Evolutionary conservation across 2,113 vertebrate species (phyloP), one percentile per base, ranked within the genome.

Genomic region (Coturnix japonica): DNA sequence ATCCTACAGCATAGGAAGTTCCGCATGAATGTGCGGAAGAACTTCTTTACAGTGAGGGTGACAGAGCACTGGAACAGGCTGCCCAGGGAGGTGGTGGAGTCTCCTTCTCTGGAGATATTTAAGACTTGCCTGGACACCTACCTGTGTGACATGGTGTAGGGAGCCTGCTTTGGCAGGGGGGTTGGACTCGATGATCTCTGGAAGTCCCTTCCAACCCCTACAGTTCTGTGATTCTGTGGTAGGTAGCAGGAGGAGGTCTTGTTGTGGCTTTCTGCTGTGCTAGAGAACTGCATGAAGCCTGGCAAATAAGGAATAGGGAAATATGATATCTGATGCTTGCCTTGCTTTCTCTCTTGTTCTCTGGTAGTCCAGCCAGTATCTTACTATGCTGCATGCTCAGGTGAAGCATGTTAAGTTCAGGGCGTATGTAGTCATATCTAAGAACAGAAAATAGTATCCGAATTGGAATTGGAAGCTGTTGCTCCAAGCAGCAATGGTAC

Each of bases 261-360:
- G 4, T 22, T 11, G 0, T 12, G 33, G 37, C 43, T 47, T 39
- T 26, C 6, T 21, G 1, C 0, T 0, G 4, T 33, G 26, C 51
- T 30, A 30, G 26, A 30, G 51, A 44, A 21, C 63, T 78, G 18
- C 71, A 13, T 75, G 18, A 18, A 18, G 17, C 9, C 7, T 14
- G 8, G 43, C 13, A 6, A 25, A 9, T 6, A 1, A 0, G 1
- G 5, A 22, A 37, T 56, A 46, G 44, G 35, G 18, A 30, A 80
- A 85, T 23, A 9, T 20, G 41, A 28, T 2, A 2, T 18, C 16
- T 46, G 2, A 17, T 37, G 41, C 13, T 67, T 7, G 3, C 2
- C 5, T 19, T 81, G 30, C 8, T 70, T 65, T 77, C 44, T 69
- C 2, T 0, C 28, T 35, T 51, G 4, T 26, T 57, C 84, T 18